These are phyloP conservation scores for Bergia puertoricense DNA, from an alignment of 92 coral and sea anemone species.

Conservation along the genomic window DNA sequence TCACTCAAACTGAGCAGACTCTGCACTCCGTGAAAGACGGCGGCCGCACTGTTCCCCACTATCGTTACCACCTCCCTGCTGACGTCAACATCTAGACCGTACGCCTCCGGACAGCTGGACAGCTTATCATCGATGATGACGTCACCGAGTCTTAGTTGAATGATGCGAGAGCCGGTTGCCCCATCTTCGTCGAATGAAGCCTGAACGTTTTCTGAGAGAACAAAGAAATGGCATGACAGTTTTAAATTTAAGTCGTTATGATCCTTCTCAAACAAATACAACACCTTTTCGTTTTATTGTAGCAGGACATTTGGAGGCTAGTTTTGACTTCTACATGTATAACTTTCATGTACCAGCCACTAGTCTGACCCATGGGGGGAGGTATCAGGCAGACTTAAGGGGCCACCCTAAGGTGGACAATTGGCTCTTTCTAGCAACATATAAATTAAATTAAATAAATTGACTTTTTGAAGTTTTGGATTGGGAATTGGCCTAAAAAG, in stretches of 20 bases:
- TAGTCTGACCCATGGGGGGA: too few species aligned
- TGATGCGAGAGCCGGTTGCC: constrained; percentile 26
- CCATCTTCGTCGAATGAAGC: constrained; percentile 28
- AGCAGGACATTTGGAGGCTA: too few species aligned
- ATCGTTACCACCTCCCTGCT: constrained; percentile 54
- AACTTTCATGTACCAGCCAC: too few species aligned
- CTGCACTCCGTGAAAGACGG: constrained; percentile 71
- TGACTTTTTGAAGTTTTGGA: not conserved
- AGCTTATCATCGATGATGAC: constrained; percentile 30
- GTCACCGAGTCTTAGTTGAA: constrained; percentile 56
- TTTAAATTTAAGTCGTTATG: not conserved
- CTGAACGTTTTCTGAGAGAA: constrained; percentile 19
- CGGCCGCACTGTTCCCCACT: constrained; percentile 64
- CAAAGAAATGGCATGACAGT: not conserved
- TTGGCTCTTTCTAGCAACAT: not conserved
- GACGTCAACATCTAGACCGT: constrained; percentile 68
- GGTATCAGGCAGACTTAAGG: too few species aligned
- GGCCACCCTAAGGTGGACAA: not conserved
- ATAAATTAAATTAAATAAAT: too few species aligned
- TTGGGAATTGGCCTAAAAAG: too few species aligned
- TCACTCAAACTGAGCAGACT: constrained; percentile 56
- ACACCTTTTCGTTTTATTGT: not conserved
- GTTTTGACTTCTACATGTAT: too few species aligned
- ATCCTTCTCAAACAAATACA: not conserved
- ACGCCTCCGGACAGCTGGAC: constrained; percentile 63